These are phyloP conservation scores for Sander vitreus DNA, from an alignment of 2,113 vertebrate genomes.

Conservation along the genomic window DNA sequence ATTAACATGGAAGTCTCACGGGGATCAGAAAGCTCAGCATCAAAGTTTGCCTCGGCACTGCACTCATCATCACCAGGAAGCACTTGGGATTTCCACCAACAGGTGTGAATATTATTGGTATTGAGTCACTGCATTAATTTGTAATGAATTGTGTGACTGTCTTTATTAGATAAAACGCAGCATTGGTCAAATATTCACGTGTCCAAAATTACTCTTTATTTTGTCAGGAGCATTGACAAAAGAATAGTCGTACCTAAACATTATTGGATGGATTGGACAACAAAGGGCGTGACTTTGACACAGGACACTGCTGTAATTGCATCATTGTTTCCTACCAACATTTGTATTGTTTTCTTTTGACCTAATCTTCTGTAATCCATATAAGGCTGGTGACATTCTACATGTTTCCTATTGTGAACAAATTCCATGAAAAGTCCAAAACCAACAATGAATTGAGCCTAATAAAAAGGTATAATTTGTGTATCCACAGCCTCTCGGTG, in stretches of 20 bases:
- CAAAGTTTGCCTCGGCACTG: conserved; percentile 69
- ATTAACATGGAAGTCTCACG: conserved; percentile 82
- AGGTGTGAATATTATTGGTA: conserved; percentile 51
- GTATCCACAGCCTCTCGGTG: neutral
- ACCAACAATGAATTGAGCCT: neutral
- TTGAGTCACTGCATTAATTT: conserved; percentile 32
- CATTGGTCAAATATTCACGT: neutral
- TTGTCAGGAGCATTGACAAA: neutral
- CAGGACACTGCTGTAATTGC: too few species aligned
- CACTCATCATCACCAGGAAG: conserved; percentile 57
- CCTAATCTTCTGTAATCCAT: neutral
- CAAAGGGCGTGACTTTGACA: neutral
- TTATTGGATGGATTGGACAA: neutral
- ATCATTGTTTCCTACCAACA: neutral
- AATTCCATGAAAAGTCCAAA: neutral
- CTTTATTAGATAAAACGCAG: neutral
- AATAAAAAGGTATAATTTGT: neutral
- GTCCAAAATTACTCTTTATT: neutral
- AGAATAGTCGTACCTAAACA: too few species aligned
- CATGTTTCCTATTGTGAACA: neutral
- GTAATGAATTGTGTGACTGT: neutral
- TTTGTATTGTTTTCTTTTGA: neutral
- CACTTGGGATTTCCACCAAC: conserved; percentile 65
- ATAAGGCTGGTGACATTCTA: neutral
- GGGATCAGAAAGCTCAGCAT: conserved; percentile 77